Evolutionary conservation across 2,888 invertebrate species (phyloP).

Genomic region (Schrankia costaestrigalis): DNA sequence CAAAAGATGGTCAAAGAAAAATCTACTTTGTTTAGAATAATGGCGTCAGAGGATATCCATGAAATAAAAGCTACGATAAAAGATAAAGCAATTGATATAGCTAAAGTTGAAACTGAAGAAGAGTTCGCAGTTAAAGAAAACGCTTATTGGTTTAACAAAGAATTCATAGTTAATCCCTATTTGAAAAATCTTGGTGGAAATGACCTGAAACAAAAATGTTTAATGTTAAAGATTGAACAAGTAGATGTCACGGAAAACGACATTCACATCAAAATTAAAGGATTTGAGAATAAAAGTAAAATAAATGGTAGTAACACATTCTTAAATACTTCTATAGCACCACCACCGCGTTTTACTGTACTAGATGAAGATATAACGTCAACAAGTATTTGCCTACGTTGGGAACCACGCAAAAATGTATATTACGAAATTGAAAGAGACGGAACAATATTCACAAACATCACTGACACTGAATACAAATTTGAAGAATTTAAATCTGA

Average conservation of each 20-base stretch:
- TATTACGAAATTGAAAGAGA: slow-evolving; percentile 68
- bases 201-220: slow-evolving; percentile 43
- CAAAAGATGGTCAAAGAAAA: slow-evolving; percentile 51
- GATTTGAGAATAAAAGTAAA: slow-evolving; percentile 39
- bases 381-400: slow-evolving; percentile 46
- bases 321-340: slow-evolving; percentile 28
- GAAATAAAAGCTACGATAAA: slow-evolving; percentile 53
- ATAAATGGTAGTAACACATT: slow-evolving; percentile 40
- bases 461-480: slow-evolving; percentile 37
- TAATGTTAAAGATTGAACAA: slow-evolving; percentile 57
- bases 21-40: slow-evolving; percentile 57
- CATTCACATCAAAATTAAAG: slow-evolving; percentile 56
- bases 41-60: slow-evolving; percentile 42
- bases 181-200: slow-evolving; percentile 34
- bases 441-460: slow-evolving; percentile 51
- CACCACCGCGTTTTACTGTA: slow-evolving; percentile 40
- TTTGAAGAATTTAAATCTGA: slow-evolving; percentile 48
- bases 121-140: slow-evolving; percentile 51
- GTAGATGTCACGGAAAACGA: slow-evolving; percentile 49
- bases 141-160: slow-evolving; percentile 50
- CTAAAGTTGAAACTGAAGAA: slow-evolving; percentile 41
- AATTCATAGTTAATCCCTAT: slow-evolving; percentile 56
- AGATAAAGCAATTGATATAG: slow-evolving; percentile 41
- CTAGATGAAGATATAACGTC: slow-evolving; percentile 38
- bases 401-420: slow-evolving; percentile 40